phyloP scores from a whole-genome alignment of 1,140 invertebrate genomes.

The Diuraphis noxia region DNA sequence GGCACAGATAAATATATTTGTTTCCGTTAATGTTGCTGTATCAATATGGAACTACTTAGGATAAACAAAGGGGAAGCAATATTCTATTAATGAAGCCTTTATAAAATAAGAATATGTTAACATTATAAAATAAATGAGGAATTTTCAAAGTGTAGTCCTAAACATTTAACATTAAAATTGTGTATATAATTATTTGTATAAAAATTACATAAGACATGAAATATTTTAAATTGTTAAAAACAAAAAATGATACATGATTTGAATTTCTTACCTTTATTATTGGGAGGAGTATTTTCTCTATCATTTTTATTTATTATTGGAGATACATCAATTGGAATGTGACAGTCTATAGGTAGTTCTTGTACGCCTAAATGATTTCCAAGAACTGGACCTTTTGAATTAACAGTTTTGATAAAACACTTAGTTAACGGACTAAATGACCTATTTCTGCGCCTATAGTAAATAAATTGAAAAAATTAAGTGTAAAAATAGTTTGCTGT shows the following conservation, averaged over 20 bases:
- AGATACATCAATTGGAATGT: constrained; percentile 37
- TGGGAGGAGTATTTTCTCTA: constrained; percentile 39
- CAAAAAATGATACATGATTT: not conserved
- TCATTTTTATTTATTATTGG: constrained; percentile 9
- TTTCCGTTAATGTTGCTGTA: not conserved
- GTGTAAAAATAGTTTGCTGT: not conserved
- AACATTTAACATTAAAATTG: too few relatives aligned
- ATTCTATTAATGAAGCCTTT: not conserved
- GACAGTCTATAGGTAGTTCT: constrained; percentile 33
- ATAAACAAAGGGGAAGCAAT: too few relatives aligned
- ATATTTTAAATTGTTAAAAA: not conserved
- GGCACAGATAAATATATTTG: not conserved
- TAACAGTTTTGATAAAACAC: not conserved
- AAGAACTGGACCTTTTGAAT: constrained; percentile 37
- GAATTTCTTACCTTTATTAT: constrained; percentile 11
- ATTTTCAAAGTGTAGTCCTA: too few relatives aligned
- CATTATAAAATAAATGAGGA: too few relatives aligned
- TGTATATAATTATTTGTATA: not conserved
- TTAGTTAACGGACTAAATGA: not conserved
- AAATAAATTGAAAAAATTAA: not conserved
- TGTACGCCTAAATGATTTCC: constrained; percentile 41
- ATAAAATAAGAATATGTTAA: too few relatives aligned
- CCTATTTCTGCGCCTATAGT: not conserved
- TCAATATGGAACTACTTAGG: too few relatives aligned
- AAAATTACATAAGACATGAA: not conserved